These are phyloP conservation scores for Cladopsammia gracilis DNA, from an alignment of 64 coral and sea anemone genomes.

Conservation along the genomic window DNA sequence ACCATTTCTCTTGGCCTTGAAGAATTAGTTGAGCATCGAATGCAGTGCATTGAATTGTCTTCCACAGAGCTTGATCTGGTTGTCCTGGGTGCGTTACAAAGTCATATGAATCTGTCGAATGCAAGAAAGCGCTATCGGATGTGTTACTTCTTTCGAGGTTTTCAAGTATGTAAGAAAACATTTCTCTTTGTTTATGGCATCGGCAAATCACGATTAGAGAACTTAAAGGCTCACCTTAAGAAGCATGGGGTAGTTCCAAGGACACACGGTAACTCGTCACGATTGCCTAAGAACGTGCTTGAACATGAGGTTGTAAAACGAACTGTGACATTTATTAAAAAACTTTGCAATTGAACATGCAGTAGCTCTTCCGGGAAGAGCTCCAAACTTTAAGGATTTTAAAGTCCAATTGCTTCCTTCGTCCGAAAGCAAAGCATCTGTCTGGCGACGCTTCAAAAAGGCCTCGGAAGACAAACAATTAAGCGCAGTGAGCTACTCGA, in stretches of 20 bases:
- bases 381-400: conserved; percentile 54
- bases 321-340: conserved; percentile 38
- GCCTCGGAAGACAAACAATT: conserved; percentile 27
- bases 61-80: conserved; percentile 7
- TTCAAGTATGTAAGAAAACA: conserved; percentile 49
- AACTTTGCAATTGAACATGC: conserved; percentile 54
- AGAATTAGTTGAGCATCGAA: conserved; percentile 20
- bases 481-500: conserved; percentile 14
- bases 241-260: conserved; percentile 28
- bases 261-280: conserved; percentile 14
- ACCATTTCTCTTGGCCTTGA: conserved; percentile 30
- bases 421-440: conserved; percentile 35
- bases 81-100: conserved; percentile 19
- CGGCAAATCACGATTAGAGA: conserved; percentile 31
- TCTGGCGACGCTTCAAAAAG: conserved; percentile 9
- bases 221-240: conserved; percentile 47
- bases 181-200: conserved; percentile 54
- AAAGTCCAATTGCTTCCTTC: conserved; percentile 61
- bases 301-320: conserved; percentile 13
- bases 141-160: not conserved
- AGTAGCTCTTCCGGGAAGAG: conserved; percentile 47
- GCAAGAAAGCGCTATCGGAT: not conserved
- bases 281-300: conserved; percentile 23
- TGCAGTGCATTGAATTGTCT: conserved; percentile 22
- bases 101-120: conserved; percentile 12